Percentiles rank a stretch among this genome's conserved stretches.
Conservation (phyloP, 2,113 vertebrate genomes). For the Odontesthes bonariensis region DNA sequence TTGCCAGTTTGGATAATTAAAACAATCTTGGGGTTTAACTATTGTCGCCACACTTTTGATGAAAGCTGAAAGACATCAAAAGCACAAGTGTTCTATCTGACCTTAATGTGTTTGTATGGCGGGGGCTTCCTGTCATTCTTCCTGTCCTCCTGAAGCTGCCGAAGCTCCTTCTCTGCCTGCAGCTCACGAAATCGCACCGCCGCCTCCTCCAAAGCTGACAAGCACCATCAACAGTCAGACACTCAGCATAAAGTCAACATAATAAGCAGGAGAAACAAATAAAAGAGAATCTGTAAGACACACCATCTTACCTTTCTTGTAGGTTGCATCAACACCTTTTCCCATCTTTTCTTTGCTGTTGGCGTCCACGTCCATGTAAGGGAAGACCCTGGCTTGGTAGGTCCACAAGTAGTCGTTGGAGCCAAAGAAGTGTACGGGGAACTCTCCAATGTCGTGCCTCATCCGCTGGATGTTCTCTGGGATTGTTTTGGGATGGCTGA, state of each 20-base stretch:
- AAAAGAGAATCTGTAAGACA: not conserved
- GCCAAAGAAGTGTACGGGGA: conserved; percentile 98
- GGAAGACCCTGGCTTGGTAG: conserved; percentile 97
- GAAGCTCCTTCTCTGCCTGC: conserved; percentile 94
- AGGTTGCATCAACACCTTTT: conserved; percentile 94
- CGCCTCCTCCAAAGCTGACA: conserved; percentile 93
- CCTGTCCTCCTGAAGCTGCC: conserved; percentile 95
- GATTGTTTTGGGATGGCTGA: conserved; percentile 94
- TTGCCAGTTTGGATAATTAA: too few species aligned
- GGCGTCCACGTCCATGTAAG: conserved; percentile 98
- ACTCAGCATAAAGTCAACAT: not conserved
- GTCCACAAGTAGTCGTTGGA: conserved; percentile 99
- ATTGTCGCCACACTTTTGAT: too few species aligned
- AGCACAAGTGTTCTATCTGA: conserved; percentile 8
- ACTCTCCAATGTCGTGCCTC: conserved; percentile 96
- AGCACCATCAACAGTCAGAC: not conserved
- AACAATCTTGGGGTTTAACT: too few species aligned
- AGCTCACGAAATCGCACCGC: conserved; percentile 93
- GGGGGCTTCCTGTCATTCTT: conserved; percentile 97
- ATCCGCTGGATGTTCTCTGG: conserved; percentile 97
- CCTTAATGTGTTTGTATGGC: conserved; percentile 94
- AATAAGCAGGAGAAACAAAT: not conserved
- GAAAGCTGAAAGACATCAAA: not conserved
- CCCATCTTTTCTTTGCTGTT: conserved; percentile 98
- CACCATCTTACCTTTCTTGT: conserved; percentile 91